A percentile compares a stretch with the other conserved stretches of the same genome.
Evolutionary conservation across 2,113 vertebrate species (phyloP).

Genomic region (Nansenia antarctica): DNA sequence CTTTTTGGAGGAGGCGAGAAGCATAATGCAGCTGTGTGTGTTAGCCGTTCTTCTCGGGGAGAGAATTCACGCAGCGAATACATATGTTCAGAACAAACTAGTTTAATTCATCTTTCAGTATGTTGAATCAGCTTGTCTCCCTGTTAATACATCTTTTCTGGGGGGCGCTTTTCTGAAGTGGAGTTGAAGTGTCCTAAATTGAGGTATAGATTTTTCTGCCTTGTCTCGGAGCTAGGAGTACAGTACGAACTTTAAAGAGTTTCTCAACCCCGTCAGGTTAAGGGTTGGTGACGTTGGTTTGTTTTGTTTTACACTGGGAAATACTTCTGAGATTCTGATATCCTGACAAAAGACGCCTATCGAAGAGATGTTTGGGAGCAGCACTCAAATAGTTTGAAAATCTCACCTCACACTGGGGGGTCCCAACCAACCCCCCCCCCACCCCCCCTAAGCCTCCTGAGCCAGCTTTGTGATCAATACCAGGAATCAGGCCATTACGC

Average conservation of each 20-base stretch:
- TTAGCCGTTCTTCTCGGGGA: neutral
- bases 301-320: constrained; percentile 22
- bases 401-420: constrained; percentile 70
- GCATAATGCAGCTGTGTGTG: constrained; percentile 47
- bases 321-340: constrained; percentile 36
- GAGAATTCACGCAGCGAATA: constrained; percentile 63
- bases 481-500: constrained; percentile 77
- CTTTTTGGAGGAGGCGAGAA: constrained; percentile 42
- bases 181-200: constrained; percentile 74
- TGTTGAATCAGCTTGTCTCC: constrained; percentile 72
- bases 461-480: constrained; percentile 64
- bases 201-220: constrained; percentile 76
- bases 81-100: constrained; percentile 72
- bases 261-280: constrained; percentile 52
- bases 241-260: constrained; percentile 70
- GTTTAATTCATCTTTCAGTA: constrained; percentile 70
- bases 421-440: constrained; percentile 59
- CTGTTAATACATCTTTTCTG: constrained; percentile 70
- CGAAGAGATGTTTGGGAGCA: constrained; percentile 49
- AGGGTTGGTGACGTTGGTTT: constrained; percentile 47
- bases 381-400: constrained; percentile 63
- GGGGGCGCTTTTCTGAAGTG: constrained; percentile 63
- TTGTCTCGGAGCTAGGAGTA: constrained; percentile 67
- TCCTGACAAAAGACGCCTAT: constrained; percentile 47
- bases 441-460: constrained; percentile 28